These are phyloP conservation scores for Adelosebastes latens DNA, from an alignment of 2,797 vertebrate genomes.

Conservation along the genomic window DNA sequence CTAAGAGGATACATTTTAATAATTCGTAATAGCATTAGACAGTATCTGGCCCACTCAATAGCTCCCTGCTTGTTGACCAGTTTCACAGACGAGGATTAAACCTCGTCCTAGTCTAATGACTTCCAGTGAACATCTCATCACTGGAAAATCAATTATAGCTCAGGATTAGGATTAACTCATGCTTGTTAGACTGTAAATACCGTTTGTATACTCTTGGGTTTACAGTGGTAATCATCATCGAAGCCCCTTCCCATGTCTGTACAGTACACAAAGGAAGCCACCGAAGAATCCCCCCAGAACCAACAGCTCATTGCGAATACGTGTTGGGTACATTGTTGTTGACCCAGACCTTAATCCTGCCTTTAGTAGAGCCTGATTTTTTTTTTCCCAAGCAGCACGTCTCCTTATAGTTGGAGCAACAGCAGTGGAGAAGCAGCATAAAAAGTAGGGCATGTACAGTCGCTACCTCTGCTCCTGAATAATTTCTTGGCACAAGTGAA, in stretches of 20 bases:
- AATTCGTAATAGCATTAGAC: background rate
- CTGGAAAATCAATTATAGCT: constrained; percentile 43
- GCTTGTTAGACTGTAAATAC: constrained; percentile 36
- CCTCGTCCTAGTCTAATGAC: constrained; percentile 18
- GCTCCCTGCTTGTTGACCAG: constrained; percentile 6
- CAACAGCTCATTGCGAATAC: background rate
- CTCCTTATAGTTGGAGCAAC: background rate
- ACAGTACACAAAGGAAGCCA: background rate
- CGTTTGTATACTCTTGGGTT: constrained; percentile 29
- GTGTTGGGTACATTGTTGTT: background rate
- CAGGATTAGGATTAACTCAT: constrained; percentile 41
- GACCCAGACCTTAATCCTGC: constrained; percentile 8
- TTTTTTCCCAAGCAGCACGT: background rate
- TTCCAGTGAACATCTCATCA: constrained; percentile 29
- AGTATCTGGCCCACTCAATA: background rate
- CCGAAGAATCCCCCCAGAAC: constrained; percentile 1
- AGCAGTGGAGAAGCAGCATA: constrained; percentile 9
- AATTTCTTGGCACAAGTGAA: constrained; percentile 34
- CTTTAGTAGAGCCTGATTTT: background rate
- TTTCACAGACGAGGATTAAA: constrained; percentile 24
- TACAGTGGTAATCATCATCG: constrained; percentile 23
- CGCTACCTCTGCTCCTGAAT: constrained; percentile 26
- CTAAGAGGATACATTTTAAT: background rate
- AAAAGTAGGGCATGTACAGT: constrained; percentile 50
- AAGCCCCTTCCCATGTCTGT: constrained; percentile 2